Conservation (phyloP, 2,888 invertebrate species). For the Cheilosia pagana region DNA sequence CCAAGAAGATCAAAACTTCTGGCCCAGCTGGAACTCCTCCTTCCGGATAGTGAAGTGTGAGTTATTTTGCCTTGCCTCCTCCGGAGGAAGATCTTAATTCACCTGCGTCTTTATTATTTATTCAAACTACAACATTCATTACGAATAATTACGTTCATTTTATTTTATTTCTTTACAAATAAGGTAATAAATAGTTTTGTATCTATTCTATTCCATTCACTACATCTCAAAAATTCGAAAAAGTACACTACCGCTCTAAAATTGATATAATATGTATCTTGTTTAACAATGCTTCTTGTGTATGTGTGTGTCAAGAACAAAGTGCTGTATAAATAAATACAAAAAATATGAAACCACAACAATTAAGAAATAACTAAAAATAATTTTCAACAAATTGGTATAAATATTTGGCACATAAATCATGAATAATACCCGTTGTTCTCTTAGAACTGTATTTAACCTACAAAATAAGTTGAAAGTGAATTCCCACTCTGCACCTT, state of each 20-base stretch:
- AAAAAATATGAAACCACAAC: slow-evolving; percentile 23
- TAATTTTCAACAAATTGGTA: slow-evolving; percentile 49
- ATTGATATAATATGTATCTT: slow-evolving; percentile 16
- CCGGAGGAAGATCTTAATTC: no score
- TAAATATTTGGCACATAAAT: slow-evolving; percentile 68
- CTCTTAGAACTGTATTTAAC: slow-evolving; percentile 26
- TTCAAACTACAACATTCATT: neutral
- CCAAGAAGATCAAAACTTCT: no score
- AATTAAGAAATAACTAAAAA: slow-evolving; percentile 8
- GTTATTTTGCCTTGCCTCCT: no score
- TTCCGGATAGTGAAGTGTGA: no score
- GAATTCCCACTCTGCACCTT: slow-evolving; percentile 40
- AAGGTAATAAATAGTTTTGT: slow-evolving; percentile 49
- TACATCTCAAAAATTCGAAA: slow-evolving; percentile 35
- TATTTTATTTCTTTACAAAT: slow-evolving; percentile 43
- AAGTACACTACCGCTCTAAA: slow-evolving; percentile 52
- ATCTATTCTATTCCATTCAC: slow-evolving; percentile 26
- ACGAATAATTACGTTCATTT: slow-evolving; percentile 12
- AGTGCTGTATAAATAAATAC: slow-evolving; percentile 41
- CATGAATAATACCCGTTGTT: slow-evolving; percentile 49
- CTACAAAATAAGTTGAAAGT: slow-evolving; percentile 11
- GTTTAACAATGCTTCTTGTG: slow-evolving; percentile 4
- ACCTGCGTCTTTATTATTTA: no score
- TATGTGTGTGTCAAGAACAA: slow-evolving; percentile 48
- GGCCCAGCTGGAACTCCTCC: no score